Percentiles rank a stretch among this genome's conserved stretches.
Evolutionary conservation across 2,113 vertebrate species (phyloP).

Genomic region (Pangasianodon gigas): DNA sequence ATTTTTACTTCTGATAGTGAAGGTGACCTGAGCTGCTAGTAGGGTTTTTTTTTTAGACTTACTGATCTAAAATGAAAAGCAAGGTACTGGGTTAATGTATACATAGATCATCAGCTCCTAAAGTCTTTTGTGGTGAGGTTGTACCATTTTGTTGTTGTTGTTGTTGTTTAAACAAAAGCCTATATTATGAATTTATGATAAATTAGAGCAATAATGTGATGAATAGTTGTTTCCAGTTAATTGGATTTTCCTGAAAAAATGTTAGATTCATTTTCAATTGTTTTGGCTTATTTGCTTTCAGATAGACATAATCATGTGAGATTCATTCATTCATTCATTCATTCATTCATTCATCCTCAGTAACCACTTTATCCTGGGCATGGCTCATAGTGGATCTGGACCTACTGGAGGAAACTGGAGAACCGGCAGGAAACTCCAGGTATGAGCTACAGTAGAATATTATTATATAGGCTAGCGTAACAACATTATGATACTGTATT

Average conservation of each 20-base stretch:
- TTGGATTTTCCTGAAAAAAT: neutral
- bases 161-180: no score
- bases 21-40: neutral
- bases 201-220: no score
- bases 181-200: neutral
- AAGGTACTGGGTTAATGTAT: neutral
- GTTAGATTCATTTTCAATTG: neutral
- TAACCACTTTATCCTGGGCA: neutral
- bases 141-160: no score
- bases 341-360: no score
- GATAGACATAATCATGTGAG: neutral
- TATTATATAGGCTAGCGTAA: neutral
- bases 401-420: neutral
- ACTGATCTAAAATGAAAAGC: neutral
- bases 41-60: neutral
- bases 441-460: no score
- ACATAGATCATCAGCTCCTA: no score
- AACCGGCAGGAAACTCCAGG: neutral
- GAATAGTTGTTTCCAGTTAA: neutral
- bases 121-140: no score
- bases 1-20: neutral
- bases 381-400: neutral
- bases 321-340: neutral
- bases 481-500: neutral
- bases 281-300: neutral